Evolutionary conservation across 2,888 invertebrate species (phyloP).

Genomic region (Artemia sinica): DNA sequence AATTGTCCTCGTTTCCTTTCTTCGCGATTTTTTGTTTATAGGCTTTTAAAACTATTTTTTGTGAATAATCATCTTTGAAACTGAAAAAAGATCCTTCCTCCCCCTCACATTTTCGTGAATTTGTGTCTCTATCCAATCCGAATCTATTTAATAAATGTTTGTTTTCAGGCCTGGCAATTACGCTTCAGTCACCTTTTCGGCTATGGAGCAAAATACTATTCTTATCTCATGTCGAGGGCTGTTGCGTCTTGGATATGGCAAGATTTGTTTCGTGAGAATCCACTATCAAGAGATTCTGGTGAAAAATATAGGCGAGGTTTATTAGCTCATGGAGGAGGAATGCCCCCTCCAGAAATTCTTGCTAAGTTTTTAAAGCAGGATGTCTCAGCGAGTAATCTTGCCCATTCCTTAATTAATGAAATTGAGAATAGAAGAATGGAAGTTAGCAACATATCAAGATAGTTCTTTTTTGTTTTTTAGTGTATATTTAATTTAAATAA

Average conservation of each 20-base stretch:
- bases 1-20: too few relatives aligned
- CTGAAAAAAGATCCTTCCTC: too few relatives aligned
- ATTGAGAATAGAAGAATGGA: conserved; percentile 26
- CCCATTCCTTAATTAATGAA: conserved; percentile 49
- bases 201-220: conserved; percentile 96
- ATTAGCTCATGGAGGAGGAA: conserved; percentile 69
- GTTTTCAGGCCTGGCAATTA: conserved; percentile 68
- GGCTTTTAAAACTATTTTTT: background rate
- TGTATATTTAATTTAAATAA: too few relatives aligned
- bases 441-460: background rate
- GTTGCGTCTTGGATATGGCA: conserved; percentile 87
- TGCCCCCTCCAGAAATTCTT: conserved; percentile 57
- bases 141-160: conserved; percentile 15
- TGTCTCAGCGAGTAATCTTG: conserved; percentile 56
- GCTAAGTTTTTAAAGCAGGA: conserved; percentile 57
- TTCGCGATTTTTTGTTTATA: too few relatives aligned
- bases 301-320: conserved; percentile 57
- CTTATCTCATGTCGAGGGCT: conserved; percentile 84
- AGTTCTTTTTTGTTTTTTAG: background rate
- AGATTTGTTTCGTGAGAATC: conserved; percentile 57
- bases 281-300: conserved; percentile 57
- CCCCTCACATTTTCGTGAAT: background rate
- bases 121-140: background rate
- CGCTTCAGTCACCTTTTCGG: conserved; percentile 90
- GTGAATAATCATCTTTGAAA: too few relatives aligned